A percentile compares a stretch with the other conserved stretches of the same genome.
Evolutionary conservation across 2,797 vertebrate species (phyloP).

Genomic region (Bradypodion pumilum): DNA sequence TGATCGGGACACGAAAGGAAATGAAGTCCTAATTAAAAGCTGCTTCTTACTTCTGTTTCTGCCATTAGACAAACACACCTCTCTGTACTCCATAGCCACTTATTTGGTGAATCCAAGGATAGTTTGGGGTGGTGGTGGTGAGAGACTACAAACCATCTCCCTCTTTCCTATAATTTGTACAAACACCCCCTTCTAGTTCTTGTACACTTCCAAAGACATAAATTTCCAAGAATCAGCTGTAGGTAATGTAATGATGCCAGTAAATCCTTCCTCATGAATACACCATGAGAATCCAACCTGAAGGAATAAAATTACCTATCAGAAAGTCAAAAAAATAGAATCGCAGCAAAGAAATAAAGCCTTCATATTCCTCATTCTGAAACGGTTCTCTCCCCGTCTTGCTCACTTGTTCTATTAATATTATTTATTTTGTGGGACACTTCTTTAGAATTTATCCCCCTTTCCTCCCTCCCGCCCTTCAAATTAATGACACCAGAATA

Average conservation of each 20-base stretch:
- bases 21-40: no score
- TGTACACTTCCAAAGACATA: not conserved
- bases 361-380: not conserved
- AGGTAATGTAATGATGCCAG: not conserved
- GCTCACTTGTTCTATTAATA: not conserved
- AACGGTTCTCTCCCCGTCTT: not conserved
- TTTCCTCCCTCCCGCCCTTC: not conserved
- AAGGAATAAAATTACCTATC: slow-evolving; percentile 1
- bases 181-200: slow-evolving; percentile 56
- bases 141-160: no score
- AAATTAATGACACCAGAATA: slow-evolving; percentile 2
- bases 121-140: no score
- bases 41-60: no score
- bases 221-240: slow-evolving; percentile 36
- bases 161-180: slow-evolving; percentile 1
- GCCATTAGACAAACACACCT: not conserved
- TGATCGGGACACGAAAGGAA: no score
- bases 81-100: no score
- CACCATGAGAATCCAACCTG: slow-evolving; percentile 36
- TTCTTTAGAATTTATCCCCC: not conserved
- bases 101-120: no score
- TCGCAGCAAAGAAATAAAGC: slow-evolving; percentile 1
- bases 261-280: slow-evolving; percentile 46
- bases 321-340: not conserved
- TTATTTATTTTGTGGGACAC: slow-evolving; percentile 9